Base-by-base conservation (phyloP, 2,888 invertebrate genomes). In the Amphimallon solstitiale region DNA sequence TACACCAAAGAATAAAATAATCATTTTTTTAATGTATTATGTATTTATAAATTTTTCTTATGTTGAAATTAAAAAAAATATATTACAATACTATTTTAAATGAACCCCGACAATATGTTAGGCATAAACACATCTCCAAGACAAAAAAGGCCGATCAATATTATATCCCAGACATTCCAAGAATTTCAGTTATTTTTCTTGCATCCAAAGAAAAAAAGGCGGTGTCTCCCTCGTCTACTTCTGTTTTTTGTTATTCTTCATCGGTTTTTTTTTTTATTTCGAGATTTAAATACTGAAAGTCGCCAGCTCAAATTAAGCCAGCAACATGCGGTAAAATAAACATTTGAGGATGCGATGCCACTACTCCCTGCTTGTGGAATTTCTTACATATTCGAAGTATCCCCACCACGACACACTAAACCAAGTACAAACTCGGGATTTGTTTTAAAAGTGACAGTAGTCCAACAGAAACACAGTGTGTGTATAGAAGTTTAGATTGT, bases 391-490 rank as follows among this genome's bases (percentile, higher is more conserved):
- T 52, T 17, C 37, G 52, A 52, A 52, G 37, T 34, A 35, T 37
- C 52, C 52, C 52, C 52, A 37, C 52, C 17, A 52, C 37, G 10
- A 10, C 37, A 4, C n/a, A 23, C 19, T n/a, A 21, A 12, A 34
- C 21, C 46, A 51, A 19, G 35, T 51, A 51, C 23, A n/a, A 35
- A 51, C 21, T 52, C 37, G 37, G 37, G 15, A 52, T n/a, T 52
- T 52, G 35, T 52, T 52, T 52, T 52, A 37, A 52, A 29, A 52
- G 37, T 52, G 52, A 52, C 52, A 52, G 52, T 52, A 52, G 37
- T n/a, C 21, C n/a, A 46, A 52, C 52, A 52, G 37, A 14, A 19
- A 21, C 7, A 21, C n/a, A 19, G 17, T 17, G 19, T 46, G 9
- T 10, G 46, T 19, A 19, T 46, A 9, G 46, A n/a, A 46, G n/a